These are phyloP conservation scores for Aurelia sp. DNA, from an alignment of 30 jellyfish, hydroid and myxozoan species.

Conservation along the genomic window DNA sequence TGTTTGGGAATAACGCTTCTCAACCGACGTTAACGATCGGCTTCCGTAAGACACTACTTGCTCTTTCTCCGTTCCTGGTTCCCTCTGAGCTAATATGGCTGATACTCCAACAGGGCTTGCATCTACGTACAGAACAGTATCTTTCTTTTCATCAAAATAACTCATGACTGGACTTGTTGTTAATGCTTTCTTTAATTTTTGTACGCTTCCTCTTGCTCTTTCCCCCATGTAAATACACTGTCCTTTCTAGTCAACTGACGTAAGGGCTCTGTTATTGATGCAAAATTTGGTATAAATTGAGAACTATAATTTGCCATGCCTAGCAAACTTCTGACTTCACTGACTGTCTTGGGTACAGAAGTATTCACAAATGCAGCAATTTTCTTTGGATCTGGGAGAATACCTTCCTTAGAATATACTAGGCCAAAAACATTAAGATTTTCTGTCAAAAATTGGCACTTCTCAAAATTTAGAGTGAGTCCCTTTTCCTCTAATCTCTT, in stretches of 20 bases:
- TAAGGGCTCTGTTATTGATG: conserved; percentile 47
- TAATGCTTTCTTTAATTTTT: conserved; percentile 21
- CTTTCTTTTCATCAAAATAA: conserved; percentile 38
- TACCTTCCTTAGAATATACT: conserved; percentile 38
- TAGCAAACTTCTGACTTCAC: conserved; percentile 47
- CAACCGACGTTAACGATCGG: conserved; percentile 27
- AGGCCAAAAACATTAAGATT: conserved; percentile 56
- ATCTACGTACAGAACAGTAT: conserved; percentile 13
- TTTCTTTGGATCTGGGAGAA: conserved; percentile 43
- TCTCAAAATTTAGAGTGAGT: conserved; percentile 30
- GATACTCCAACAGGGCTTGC: conserved; percentile 57
- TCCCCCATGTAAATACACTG: conserved; percentile 25
- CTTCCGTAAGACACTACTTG: conserved; percentile 56
- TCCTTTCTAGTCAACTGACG: conserved; percentile 42
- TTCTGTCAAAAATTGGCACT: conserved; percentile 58
- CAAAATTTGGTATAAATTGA: conserved; percentile 28
- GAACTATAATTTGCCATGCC: conserved; percentile 60
- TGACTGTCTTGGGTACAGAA: conserved; percentile 23
- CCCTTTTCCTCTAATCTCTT: conserved; percentile 26
- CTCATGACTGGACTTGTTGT: conserved; percentile 33
- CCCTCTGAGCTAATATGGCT: conserved; percentile 33
- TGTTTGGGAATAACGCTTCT: conserved; percentile 34
- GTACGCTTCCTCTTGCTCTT: conserved; percentile 20
- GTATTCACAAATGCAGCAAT: conserved; percentile 21
- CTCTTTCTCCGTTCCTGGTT: background rate